Percentiles rank a stretch among this genome's conserved stretches.
Evolutionary conservation across 2,888 invertebrate genomes (phyloP).

Genomic region (Cephus pygmeus): DNA sequence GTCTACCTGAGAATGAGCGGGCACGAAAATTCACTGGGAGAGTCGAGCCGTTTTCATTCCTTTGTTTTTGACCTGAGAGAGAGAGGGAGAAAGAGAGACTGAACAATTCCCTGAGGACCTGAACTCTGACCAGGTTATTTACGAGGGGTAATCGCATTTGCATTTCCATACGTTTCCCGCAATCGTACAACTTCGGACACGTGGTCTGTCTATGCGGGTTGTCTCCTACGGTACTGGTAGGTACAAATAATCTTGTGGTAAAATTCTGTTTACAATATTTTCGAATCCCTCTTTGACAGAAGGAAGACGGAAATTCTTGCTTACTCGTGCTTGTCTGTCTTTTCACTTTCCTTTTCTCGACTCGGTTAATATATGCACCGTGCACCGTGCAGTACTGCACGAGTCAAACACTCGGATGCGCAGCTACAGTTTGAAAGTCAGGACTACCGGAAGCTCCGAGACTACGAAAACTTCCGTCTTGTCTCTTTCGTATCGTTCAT

Average conservation of each 20-base stretch:
- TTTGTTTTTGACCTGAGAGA: background rate
- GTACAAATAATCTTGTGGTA: background rate
- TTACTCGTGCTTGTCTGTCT: background rate
- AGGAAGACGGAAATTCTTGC: background rate
- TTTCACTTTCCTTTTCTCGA: background rate
- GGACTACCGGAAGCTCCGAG: background rate
- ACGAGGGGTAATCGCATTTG: slow-evolving; percentile 5
- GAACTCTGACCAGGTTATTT: background rate
- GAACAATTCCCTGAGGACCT: background rate
- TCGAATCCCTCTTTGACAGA: background rate
- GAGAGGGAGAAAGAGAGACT: background rate
- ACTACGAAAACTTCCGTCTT: background rate
- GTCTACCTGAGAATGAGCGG: background rate
- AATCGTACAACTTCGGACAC: background rate
- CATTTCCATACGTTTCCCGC: background rate
- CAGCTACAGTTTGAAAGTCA: background rate
- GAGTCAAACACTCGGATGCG: background rate
- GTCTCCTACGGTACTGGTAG: background rate
- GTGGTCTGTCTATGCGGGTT: background rate
- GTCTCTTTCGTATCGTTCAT: background rate
- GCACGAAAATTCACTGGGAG: background rate
- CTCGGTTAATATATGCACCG: background rate
- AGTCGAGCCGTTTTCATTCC: background rate
- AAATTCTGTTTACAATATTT: background rate
- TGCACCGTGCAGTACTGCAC: too few species aligned